Evolutionary conservation across 1,140 invertebrate species (phyloP), one percentile per base, ranked within the genome.

Genomic region (Gryon sp.): DNA sequence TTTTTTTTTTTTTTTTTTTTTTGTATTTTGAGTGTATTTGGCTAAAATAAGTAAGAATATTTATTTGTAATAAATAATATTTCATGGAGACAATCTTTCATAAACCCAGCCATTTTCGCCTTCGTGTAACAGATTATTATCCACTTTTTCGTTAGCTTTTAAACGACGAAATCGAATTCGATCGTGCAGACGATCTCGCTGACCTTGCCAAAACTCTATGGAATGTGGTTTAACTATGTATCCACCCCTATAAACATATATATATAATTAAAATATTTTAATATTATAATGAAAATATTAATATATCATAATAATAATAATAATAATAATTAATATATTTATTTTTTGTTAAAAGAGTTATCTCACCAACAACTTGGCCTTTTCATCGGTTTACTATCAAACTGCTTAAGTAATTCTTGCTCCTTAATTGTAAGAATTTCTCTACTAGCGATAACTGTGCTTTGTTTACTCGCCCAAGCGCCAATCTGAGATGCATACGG

Each of bases 181-280:
- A 86, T 99, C 98, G 87, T 99, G 97, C 0, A 99, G 88, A 45
- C 98, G 91, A 89, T 96, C 94, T n/a, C 93, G 94, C 86, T 99
- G 97, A 0, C 98, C 98, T 90, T 99, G 97, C 98, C 97, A 99
- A 87, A 99, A 99, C 89, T 99, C 98, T 40, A 98, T 91, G 6
- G 89, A 83, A 57, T 90, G 89, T 22, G 98, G 98, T 50, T 92
- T 90, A 18, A 99, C 91, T n/a, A 93, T 89, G 81, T 94, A 99
- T 15, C 97, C 97, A 70, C 97, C 96, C 97, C 96, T 96, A 43
- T 14, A 68, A 66, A n/a, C n/a, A n/a, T n/a, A n/a, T n/a, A n/a
- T n/a, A n/a, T n/a, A n/a, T n/a, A n/a, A n/a, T n/a, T n/a, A n/a
- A n/a, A n/a, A n/a, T n/a, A n/a, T n/a, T n/a, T n/a, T n/a, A n/a